Base-by-base conservation (phyloP, 2,113 vertebrate species). In the Speoplatyrhinus poulsoni region DNA sequence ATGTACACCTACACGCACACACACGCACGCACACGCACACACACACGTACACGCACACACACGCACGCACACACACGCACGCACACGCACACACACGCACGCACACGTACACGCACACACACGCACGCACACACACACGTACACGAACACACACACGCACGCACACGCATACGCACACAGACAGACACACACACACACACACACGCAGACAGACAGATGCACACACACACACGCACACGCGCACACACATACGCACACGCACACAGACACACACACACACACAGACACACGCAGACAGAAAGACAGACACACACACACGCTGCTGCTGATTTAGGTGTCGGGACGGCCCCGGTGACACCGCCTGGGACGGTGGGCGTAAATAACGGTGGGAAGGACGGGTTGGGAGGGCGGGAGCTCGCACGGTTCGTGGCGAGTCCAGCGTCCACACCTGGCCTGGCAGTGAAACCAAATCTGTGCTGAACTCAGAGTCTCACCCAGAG, bases 381-480 rank as follows among this genome's bases (percentile, higher is more conserved):
- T 91, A 90, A 89, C 60, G 26, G 47, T 36, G 61, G 80, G 75
- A 83, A 79, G 75, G 65, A 67, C 81, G 26, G 26, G 26, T 26
- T 3, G 26, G 26, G 26, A 26, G 26, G 26, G 26, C 53, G 55
- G 26, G 65, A 9, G n/a, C 65, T n/a, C 57, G 79, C 66, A 80
- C 56, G 84, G 86, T 91, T 90, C 84, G 85, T 82, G 73, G 85
- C 75, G 70, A 91, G 91, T 91, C 83, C 89, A 90, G 81, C 86
- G 74, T 69, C 70, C 86, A 81, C 91, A 93, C 90, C 91, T 92
- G 92, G 89, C 73, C 80, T 77, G 1, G 55, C 67, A 73, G 82
- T 92, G 91, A 93, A 91, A 93, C 83, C 80, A 88, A 90, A 93
- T 91, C 89, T 82, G 79, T 66, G 49, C 67, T 86, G 88, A 91